phyloP scores from a whole-genome alignment of 2,888 invertebrate genomes.

The Sthenelais limicola region DNA sequence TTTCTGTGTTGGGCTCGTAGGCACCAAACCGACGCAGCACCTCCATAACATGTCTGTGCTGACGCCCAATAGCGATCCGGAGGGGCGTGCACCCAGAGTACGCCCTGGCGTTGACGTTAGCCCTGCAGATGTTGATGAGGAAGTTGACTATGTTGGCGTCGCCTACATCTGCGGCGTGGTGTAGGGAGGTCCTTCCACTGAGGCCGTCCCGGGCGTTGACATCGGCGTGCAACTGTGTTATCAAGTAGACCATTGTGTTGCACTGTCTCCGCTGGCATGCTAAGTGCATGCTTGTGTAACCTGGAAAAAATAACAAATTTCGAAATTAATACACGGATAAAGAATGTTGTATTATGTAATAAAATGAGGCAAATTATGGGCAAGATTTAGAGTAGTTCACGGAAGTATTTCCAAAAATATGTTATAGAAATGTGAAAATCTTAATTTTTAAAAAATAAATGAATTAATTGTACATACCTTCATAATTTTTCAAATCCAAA shows the following conservation, averaged over 20 bases:
- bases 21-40: conserved; percentile 31
- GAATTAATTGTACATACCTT: conserved; percentile 29
- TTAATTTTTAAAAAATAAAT: not conserved
- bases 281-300: conserved; percentile 28
- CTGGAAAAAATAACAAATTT: not conserved
- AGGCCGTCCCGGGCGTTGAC: conserved; percentile 37
- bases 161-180: conserved; percentile 31
- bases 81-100: conserved; percentile 38
- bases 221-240: not conserved
- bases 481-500: conserved; percentile 43
- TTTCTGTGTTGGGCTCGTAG: not conserved
- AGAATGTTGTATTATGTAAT: too few relatives aligned
- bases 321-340: too few relatives aligned
- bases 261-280: not conserved
- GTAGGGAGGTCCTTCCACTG: conserved; percentile 43
- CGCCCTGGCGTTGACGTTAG: conserved; percentile 36
- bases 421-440: too few relatives aligned
- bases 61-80: conserved; percentile 34
- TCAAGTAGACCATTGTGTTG: not conserved
- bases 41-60: conserved; percentile 10
- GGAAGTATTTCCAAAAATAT: too few relatives aligned
- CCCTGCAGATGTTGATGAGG: not conserved
- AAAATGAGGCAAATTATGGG: too few relatives aligned
- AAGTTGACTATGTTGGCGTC: not conserved
- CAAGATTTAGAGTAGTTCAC: too few relatives aligned